phyloP scores from a whole-genome alignment of 64 coral and sea anemone species.

The Platygyra sinensis region DNA sequence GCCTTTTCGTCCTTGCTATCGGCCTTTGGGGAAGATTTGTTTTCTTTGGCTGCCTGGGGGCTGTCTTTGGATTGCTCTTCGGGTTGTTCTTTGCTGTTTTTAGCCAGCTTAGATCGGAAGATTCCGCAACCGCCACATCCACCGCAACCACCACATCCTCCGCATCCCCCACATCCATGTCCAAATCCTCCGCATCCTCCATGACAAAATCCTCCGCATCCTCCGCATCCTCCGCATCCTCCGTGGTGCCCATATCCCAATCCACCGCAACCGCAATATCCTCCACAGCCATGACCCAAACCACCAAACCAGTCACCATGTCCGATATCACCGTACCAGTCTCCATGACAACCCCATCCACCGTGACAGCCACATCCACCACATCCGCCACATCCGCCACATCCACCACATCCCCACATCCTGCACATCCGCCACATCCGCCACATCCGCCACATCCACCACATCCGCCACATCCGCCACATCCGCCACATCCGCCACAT shows the following conservation, averaged over 20 bases:
- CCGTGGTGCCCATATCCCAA: neutral
- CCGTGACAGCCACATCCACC: constrained; percentile 25
- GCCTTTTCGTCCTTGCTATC: constrained; percentile 1
- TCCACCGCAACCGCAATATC: constrained; percentile 37
- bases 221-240: constrained; percentile 28
- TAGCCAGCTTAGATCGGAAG: constrained; percentile 29
- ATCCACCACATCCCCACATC: constrained; percentile 21
- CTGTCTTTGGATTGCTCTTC: neutral
- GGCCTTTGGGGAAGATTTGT: neutral
- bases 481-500: constrained; percentile 30
- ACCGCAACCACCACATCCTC: no score
- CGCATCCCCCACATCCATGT: constrained; percentile 24
- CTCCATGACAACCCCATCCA: neutral
- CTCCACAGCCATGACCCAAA: no score
- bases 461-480: constrained; percentile 51
- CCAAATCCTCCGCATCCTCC: constrained; percentile 52
- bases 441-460: constrained; percentile 44
- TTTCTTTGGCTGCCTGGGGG: neutral
- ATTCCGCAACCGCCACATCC: constrained; percentile 17
- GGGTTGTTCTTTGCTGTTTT: constrained; percentile 1
- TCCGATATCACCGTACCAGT: constrained; percentile 37
- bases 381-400: constrained; percentile 8
- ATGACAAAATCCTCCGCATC: no score
- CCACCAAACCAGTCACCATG: constrained; percentile 46
- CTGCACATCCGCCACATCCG: constrained; percentile 22